Base-by-base conservation (phyloP, 2,888 invertebrate genomes). In the Ryuthela nishihirai region DNA sequence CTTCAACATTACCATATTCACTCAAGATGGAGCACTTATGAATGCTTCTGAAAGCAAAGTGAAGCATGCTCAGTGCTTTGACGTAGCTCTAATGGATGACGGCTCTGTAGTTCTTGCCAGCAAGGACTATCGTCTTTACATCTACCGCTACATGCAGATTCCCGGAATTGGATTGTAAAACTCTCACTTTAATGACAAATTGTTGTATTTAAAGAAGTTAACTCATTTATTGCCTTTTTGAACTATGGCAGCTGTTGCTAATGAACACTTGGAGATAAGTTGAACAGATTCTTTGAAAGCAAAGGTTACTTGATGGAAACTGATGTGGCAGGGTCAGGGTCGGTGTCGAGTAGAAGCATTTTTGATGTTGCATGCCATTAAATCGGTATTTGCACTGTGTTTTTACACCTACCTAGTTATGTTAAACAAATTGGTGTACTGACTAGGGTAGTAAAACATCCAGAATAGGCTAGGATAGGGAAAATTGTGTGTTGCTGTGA, bases 41-140 rank as follows among this genome's bases (percentile, higher is more conserved):
- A 95, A 93, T 32, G 98, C 98, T n/a, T 80, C 98, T 63, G 99
- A 99, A 78, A 94, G 93, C 72, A 98, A 98, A 78, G 97, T 99
- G 65, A 99, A 99, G 78, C 99, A 99, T 76, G 98, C 99, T 49
- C 99, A 99, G 77, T 99, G 99, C 79, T 99, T 98, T 77, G 99
- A 99, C 75, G 98, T 99, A 56, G 94, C 98, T 41, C 83, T 99
- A 44, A 95, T 98, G 92, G 95, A 97, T 72, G 98, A 98, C 73
- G 97, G 97, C 34, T 94, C 94, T 49, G 97, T 99, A 54, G 98
- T 99, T 40, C 82, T 99, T 70, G 98, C 98, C 68, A 95, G 95
- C 81, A 99, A 99, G 80, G 99, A 99, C 76, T 99, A 98, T 78
- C 87, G 98, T 64, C 85, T 99, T 66, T 99, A 99, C 82, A 94